phyloP scores from a whole-genome alignment of 2,888 invertebrate species.

The Drosophila austrosaltans region DNA sequence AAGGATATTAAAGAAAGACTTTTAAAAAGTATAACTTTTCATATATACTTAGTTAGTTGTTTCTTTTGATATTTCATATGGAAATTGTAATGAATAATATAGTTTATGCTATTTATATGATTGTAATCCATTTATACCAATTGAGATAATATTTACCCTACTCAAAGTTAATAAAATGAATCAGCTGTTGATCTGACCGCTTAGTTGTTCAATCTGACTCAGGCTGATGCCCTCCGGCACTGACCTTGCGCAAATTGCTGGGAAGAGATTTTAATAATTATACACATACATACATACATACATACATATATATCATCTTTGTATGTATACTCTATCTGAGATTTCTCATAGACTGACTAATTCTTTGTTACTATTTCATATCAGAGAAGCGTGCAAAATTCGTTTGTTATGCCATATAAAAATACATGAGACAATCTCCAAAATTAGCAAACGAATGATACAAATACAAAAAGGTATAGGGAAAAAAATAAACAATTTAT shows the following conservation, averaged over 20 bases:
- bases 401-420: constrained; percentile 29
- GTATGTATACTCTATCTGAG: constrained; percentile 8
- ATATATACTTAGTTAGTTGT: too few relatives aligned
- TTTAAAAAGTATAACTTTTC: too few relatives aligned
- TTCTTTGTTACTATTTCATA: constrained; percentile 27
- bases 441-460: constrained; percentile 58
- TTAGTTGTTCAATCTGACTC: constrained; percentile 8
- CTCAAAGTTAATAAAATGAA: constrained; percentile 19
- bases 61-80: too few relatives aligned
- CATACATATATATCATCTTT: neutral
- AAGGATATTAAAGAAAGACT: too few relatives aligned
- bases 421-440: constrained; percentile 61
- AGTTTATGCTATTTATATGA: neutral
- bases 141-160: neutral
- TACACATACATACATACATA: neutral
- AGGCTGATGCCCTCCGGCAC: constrained; percentile 42
- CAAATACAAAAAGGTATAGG: constrained; percentile 19
- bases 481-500: constrained; percentile 17
- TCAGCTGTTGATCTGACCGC: constrained; percentile 21
- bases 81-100: neutral
- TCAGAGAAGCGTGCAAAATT: constrained; percentile 32
- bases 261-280: constrained; percentile 29
- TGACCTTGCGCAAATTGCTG: constrained; percentile 57
- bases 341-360: constrained; percentile 31
- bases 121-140: neutral